Percentiles rank a stretch among this genome's conserved stretches.
Conservation (phyloP, 2,113 vertebrate genomes). For the Prochilodus magdalenae region DNA sequence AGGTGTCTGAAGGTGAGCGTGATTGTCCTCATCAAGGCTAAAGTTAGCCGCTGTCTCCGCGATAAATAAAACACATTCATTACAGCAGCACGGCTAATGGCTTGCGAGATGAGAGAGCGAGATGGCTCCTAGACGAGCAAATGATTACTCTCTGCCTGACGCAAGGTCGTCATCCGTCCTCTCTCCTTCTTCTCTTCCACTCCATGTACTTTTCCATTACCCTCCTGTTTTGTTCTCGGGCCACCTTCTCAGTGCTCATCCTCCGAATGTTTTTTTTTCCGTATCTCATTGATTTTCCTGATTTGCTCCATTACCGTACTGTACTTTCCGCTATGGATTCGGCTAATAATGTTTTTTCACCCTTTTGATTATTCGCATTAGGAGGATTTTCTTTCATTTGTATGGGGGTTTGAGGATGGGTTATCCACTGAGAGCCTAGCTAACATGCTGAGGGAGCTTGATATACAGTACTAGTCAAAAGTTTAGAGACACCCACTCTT, state of each 20-base stretch:
- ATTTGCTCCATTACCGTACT: conserved; percentile 16
- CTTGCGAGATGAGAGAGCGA: conserved; percentile 28
- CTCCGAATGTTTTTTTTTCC: neutral
- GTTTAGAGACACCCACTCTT: too few species aligned
- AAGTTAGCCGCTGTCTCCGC: conserved; percentile 45
- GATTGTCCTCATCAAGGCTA: conserved; percentile 49
- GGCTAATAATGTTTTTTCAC: neutral
- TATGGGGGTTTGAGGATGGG: neutral
- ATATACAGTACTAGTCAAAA: too few species aligned
- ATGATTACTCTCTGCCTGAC: conserved; percentile 46
- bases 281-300: neutral
- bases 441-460: neutral
- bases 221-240: neutral
- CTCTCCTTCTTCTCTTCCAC: conserved; percentile 1
- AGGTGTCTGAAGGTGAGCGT: conserved; percentile 54
- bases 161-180: conserved; percentile 43
- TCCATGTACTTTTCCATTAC: conserved; percentile 38
- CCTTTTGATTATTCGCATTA: neutral
- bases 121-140: conserved; percentile 44
- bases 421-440: neutral
- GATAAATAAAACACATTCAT: conserved; percentile 61
- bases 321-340: neutral
- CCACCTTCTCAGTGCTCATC: neutral
- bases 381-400: neutral
- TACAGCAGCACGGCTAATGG: conserved; percentile 45